Evolutionary conservation across 2,113 vertebrate species (phyloP).

Genomic region (Syngnathus scovelli): DNA sequence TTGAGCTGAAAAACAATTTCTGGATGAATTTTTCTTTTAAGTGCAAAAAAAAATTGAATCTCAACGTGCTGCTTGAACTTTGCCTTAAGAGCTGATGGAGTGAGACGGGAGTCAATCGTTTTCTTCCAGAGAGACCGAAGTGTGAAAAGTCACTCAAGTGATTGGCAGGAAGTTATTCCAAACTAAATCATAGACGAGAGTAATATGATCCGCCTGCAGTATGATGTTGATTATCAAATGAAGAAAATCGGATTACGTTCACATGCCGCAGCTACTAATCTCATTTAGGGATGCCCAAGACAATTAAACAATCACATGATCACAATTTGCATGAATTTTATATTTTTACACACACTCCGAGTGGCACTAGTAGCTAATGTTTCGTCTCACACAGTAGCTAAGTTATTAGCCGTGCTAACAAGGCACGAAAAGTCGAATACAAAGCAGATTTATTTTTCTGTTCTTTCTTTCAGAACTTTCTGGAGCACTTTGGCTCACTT

Average conservation of each 20-base stretch:
- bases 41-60: not conserved
- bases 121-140: not conserved
- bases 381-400: no score
- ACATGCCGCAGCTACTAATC: not conserved
- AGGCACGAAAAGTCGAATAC: no score
- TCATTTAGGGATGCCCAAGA: not conserved
- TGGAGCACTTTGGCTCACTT: not conserved
- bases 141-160: not conserved
- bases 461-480: not conserved
- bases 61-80: not conserved
- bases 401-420: no score
- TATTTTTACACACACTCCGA: not conserved
- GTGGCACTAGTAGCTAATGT: not conserved
- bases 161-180: not conserved
- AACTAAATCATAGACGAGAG: not conserved
- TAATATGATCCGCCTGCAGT: not conserved
- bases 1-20: not conserved
- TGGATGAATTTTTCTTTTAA: not conserved
- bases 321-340: not conserved
- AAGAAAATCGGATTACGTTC: not conserved
- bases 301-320: not conserved
- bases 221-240: not conserved
- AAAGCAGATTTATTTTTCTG: no score
- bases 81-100: not conserved
- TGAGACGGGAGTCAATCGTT: conserved; percentile 4